phyloP scores from a whole-genome alignment of 2,113 vertebrate species.

The Chroicocephalus ridibundus region DNA sequence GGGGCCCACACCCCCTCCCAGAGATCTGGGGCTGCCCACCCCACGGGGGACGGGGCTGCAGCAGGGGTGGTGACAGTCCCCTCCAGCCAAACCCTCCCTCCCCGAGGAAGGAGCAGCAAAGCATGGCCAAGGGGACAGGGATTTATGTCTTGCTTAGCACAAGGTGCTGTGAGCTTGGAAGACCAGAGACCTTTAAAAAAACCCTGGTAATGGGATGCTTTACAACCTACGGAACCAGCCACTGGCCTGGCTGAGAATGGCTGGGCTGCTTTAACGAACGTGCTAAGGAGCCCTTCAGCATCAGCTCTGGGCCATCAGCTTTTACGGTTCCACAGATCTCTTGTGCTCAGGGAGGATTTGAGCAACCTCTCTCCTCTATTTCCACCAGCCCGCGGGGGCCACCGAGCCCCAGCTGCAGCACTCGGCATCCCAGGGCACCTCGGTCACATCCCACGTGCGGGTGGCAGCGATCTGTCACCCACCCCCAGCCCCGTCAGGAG shows the following conservation, averaged over 20 bases:
- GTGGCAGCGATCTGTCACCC: background rate
- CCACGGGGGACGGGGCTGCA: background rate
- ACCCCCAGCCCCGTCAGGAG: background rate
- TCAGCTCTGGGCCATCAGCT: background rate
- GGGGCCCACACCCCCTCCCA: background rate
- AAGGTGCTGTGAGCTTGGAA: background rate
- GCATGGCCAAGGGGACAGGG: background rate
- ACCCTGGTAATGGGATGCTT: background rate
- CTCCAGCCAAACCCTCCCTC: background rate
- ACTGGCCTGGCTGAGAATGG: background rate
- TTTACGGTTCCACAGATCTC: background rate
- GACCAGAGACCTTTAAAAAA: background rate
- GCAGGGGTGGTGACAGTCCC: background rate
- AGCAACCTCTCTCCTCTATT: background rate
- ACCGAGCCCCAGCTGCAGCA: background rate
- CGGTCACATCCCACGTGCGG: background rate
- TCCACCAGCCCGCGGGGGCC: background rate
- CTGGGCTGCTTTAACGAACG: background rate
- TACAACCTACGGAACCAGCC: background rate
- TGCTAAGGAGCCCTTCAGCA: background rate
- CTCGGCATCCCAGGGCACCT: background rate
- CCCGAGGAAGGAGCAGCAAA: background rate
- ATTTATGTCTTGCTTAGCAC: background rate
- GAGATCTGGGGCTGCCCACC: accelerated
- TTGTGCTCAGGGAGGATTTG: background rate